phyloP scores from a whole-genome alignment of 2,888 invertebrate species.

The Napeogenes sylphis region DNA sequence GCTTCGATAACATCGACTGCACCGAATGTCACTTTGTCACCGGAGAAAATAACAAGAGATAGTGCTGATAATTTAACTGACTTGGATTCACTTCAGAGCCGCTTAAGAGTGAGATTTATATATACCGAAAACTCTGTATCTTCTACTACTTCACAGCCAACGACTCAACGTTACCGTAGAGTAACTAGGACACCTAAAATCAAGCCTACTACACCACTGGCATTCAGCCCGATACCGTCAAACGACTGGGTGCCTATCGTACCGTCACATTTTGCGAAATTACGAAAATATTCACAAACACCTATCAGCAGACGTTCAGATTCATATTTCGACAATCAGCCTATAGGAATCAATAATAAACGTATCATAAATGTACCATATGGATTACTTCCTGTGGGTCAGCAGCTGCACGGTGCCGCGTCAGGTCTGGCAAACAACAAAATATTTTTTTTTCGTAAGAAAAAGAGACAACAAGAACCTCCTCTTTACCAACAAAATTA shows the following conservation, averaged over 20 bases:
- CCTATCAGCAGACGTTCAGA: slow-evolving; percentile 52
- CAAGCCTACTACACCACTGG: slow-evolving; percentile 43
- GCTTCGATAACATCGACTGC: slow-evolving; percentile 27
- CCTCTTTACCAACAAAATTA: slow-evolving; percentile 34
- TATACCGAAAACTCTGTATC: slow-evolving; percentile 38
- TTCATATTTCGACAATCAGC: slow-evolving; percentile 29
- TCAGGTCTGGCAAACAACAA: slow-evolving; percentile 47
- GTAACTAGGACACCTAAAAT: slow-evolving; percentile 60
- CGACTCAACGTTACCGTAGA: slow-evolving; percentile 54
- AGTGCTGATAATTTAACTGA: slow-evolving; percentile 45
- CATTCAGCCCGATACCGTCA: slow-evolving; percentile 45
- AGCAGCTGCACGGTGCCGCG: slow-evolving; percentile 36
- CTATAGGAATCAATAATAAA: slow-evolving; percentile 35
- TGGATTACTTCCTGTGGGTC: slow-evolving; percentile 54
- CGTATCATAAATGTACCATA: slow-evolving; percentile 57
- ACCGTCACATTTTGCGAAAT: slow-evolving; percentile 58
- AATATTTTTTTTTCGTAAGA: slow-evolving; percentile 51
- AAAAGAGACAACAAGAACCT: slow-evolving; percentile 48
- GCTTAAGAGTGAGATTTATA: slow-evolving; percentile 43
- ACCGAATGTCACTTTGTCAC: slow-evolving; percentile 40
- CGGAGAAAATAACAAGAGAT: slow-evolving; percentile 42
- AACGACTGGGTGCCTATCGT: slow-evolving; percentile 72
- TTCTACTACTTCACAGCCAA: slow-evolving; percentile 39
- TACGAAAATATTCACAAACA: slow-evolving; percentile 39
- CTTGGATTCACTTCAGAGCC: slow-evolving; percentile 47